phyloP scores from a whole-genome alignment of 1,140 invertebrate species.

The Heliconius eleuchia region DNA sequence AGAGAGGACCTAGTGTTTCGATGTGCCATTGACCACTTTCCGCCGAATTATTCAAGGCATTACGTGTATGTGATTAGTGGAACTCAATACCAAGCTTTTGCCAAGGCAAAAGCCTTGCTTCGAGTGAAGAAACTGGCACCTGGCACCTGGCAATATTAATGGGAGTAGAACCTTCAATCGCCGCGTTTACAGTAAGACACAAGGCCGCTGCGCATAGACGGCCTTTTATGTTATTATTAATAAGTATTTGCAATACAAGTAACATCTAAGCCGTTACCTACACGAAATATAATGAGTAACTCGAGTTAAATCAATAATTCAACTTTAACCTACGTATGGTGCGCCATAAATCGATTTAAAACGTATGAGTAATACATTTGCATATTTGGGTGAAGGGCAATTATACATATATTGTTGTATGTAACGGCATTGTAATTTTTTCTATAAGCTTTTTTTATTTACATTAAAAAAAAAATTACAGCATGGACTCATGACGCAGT shows the following conservation, averaged over 20 bases:
- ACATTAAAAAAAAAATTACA: neutral
- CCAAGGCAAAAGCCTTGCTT: too few relatives aligned
- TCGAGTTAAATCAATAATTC: constrained; percentile 28
- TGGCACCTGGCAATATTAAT: too few relatives aligned
- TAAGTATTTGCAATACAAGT: neutral
- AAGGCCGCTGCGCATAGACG: too few relatives aligned
- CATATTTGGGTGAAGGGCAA: constrained; percentile 52
- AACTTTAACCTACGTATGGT: constrained; percentile 31
- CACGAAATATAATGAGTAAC: neutral
- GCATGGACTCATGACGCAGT: too few relatives aligned
- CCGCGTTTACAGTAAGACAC: neutral
- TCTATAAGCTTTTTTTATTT: neutral
- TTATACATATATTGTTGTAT: constrained; percentile 33
- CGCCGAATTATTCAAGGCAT: too few relatives aligned
- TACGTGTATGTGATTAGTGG: too few relatives aligned
- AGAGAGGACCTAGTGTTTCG: too few relatives aligned
- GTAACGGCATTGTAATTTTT: neutral
- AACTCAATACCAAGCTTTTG: too few relatives aligned
- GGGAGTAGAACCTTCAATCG: too few relatives aligned
- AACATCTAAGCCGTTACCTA: neutral
- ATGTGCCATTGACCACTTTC: too few relatives aligned
- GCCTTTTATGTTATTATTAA: too few relatives aligned
- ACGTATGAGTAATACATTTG: constrained; percentile 46
- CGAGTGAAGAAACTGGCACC: too few relatives aligned
- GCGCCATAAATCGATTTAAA: constrained; percentile 34